Conservation (phyloP, 1,140 invertebrate genomes). For the Drosophila pallidifrons region DNA sequence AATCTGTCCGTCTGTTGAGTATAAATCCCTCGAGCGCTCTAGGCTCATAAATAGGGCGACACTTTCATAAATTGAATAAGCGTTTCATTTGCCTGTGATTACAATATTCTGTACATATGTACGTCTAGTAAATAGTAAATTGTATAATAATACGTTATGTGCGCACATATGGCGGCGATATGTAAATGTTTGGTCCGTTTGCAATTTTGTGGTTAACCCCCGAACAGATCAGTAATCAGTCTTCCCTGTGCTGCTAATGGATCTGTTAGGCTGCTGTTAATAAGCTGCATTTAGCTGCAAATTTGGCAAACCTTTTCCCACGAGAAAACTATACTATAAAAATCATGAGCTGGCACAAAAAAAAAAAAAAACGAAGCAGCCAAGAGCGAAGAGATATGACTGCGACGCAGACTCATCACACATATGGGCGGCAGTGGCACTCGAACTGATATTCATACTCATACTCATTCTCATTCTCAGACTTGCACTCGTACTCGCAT, state of each 20-base stretch:
- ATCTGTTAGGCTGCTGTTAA: constrained; percentile 27
- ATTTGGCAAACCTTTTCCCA: constrained; percentile 61
- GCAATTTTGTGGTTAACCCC: constrained; percentile 34
- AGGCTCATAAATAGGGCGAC: constrained; percentile 44
- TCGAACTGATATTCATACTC: constrained; percentile 3
- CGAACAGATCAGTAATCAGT: background rate
- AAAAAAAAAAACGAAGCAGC: constrained; percentile 9
- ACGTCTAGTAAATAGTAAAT: too few relatives aligned
- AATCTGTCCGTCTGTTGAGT: constrained; percentile 30
- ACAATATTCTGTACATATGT: background rate
- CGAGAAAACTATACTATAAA: constrained; percentile 58
- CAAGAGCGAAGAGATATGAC: background rate
- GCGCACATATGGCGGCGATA: background rate
- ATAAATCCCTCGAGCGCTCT: constrained; percentile 41
- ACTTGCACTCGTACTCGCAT: constrained; percentile 8
- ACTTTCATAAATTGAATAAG: constrained; percentile 49
- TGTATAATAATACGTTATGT: background rate
- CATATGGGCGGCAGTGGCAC: constrained; percentile 56
- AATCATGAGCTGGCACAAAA: constrained; percentile 62
- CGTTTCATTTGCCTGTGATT: constrained; percentile 29
- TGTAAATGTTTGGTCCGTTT: background rate
- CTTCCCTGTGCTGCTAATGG: constrained; percentile 26
- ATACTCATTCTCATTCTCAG: background rate
- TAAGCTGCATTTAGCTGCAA: constrained; percentile 51
- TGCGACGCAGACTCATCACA: constrained; percentile 57